Percentiles rank a stretch among this genome's conserved stretches.
These are phyloP conservation scores for human DNA, from an alignment of 2,113 vertebrate species.

Conservation along the genomic window DNA sequence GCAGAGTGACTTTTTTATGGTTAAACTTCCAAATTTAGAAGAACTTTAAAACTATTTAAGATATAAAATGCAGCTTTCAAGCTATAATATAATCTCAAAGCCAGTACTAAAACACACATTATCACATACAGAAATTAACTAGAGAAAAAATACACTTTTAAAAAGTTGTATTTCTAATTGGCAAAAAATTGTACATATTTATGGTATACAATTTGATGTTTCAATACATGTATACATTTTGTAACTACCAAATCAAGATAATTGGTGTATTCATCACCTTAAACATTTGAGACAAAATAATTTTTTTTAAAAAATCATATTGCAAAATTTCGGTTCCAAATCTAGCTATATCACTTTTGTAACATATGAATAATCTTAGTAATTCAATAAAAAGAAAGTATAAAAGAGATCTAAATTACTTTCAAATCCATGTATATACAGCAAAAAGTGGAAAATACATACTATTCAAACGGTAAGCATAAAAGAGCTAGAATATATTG, in stretches of 20 bases:
- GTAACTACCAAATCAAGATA: not conserved
- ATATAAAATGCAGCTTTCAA: not conserved
- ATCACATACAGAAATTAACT: not conserved
- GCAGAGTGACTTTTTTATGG: not conserved
- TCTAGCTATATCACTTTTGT: not conserved
- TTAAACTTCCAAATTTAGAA: not conserved
- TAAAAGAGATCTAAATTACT: not conserved
- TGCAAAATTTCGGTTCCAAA: not conserved
- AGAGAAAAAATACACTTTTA: not conserved
- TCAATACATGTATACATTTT: not conserved
- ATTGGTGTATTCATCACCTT: not conserved
- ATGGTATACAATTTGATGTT: not conserved
- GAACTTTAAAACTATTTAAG: not conserved
- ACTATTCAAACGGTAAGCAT: not conserved
- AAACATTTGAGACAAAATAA: not conserved
- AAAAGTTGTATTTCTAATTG: not conserved
- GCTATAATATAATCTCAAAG: not conserved
- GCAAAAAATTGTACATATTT: not conserved
- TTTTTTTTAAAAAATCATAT: not conserved
- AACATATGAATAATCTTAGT: not conserved
- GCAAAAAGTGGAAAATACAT: not conserved
- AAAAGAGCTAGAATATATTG: not conserved
- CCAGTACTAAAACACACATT: not conserved
- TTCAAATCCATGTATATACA: not conserved
- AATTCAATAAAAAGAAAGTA: not conserved